phyloP scores from a whole-genome alignment of 2,888 invertebrate species.

The Horisme vitalbata region DNA sequence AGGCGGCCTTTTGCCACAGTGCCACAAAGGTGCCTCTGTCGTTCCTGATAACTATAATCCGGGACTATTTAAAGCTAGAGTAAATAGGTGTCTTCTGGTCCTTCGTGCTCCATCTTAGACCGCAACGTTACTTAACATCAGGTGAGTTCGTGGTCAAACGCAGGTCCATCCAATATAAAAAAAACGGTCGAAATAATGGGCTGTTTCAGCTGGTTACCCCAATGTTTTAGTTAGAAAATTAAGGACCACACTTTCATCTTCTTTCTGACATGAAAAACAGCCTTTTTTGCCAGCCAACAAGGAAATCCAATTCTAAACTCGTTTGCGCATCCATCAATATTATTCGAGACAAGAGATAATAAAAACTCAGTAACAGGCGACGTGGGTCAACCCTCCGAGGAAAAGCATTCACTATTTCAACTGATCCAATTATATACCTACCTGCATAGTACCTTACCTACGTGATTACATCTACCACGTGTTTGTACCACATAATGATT shows the following conservation, averaged over 20 bases:
- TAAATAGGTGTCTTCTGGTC: too few species aligned
- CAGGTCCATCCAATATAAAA: too few species aligned
- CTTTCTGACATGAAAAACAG: slow-evolving; percentile 19
- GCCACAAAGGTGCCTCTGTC: too few species aligned
- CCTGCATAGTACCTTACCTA: slow-evolving; percentile 36
- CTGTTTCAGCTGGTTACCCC: background rate
- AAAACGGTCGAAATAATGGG: too few species aligned
- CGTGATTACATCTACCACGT: slow-evolving; percentile 41
- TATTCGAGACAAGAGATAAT: slow-evolving; percentile 43
- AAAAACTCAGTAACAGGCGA: slow-evolving; percentile 34
- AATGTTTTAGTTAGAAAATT: background rate
- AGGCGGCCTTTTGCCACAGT: too few species aligned
- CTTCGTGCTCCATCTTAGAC: too few species aligned
- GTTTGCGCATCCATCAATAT: slow-evolving; percentile 45
- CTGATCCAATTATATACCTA: slow-evolving; percentile 42
- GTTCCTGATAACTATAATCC: too few species aligned
- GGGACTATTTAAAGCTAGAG: too few species aligned
- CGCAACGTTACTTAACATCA: too few species aligned
- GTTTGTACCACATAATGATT: slow-evolving; percentile 35
- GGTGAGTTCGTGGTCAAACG: too few species aligned
- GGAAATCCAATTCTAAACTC: slow-evolving; percentile 46
- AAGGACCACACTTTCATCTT: too few species aligned
- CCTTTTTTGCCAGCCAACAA: slow-evolving; percentile 23
- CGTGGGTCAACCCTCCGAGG: slow-evolving; percentile 39
- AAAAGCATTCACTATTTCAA: slow-evolving; percentile 35